phyloP scores from a whole-genome alignment of 2,113 vertebrate genomes.

The Callospermophilus lateralis region DNA sequence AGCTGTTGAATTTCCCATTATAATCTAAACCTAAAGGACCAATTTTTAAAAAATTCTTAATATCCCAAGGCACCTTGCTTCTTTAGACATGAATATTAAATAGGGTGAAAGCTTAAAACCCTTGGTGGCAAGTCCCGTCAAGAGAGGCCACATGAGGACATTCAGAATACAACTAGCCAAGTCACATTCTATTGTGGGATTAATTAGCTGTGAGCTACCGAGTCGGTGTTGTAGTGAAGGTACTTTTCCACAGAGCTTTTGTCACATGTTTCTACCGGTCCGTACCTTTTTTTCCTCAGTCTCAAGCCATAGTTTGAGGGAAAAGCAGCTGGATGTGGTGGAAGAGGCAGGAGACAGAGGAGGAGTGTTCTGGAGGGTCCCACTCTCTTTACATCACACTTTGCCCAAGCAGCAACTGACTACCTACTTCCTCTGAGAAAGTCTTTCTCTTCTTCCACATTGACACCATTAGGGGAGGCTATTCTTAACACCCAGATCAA shows the following conservation, averaged over 20 bases:
- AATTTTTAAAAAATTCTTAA: slow-evolving; percentile 82
- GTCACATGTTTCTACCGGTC: slow-evolving; percentile 71
- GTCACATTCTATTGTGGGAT: slow-evolving; percentile 81
- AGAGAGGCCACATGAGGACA: slow-evolving; percentile 77
- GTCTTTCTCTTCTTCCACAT: slow-evolving; percentile 69
- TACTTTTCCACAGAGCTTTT: slow-evolving; percentile 77
- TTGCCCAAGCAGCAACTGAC: slow-evolving; percentile 62
- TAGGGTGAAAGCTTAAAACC: slow-evolving; percentile 82
- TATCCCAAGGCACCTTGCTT: slow-evolving; percentile 80
- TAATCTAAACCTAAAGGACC: slow-evolving; percentile 83
- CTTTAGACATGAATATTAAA: slow-evolving; percentile 85
- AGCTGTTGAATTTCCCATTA: slow-evolving; percentile 84
- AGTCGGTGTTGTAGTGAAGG: slow-evolving; percentile 58
- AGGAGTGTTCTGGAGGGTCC: slow-evolving; percentile 76
- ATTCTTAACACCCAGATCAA: slow-evolving; percentile 80
- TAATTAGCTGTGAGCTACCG: slow-evolving; percentile 79
- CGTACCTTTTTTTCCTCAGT: slow-evolving; percentile 23
- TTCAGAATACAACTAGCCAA: slow-evolving; percentile 82
- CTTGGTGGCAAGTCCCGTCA: slow-evolving; percentile 78
- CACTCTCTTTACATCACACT: slow-evolving; percentile 69
- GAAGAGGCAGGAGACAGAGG: slow-evolving; percentile 75
- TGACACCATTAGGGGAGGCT: slow-evolving; percentile 79
- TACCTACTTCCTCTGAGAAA: slow-evolving; percentile 73
- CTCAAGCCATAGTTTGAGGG: slow-evolving; percentile 54
- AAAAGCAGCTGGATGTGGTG: slow-evolving; percentile 69